phyloP scores from a whole-genome alignment of 2,888 invertebrate genomes.

The Aplocera efformata region DNA sequence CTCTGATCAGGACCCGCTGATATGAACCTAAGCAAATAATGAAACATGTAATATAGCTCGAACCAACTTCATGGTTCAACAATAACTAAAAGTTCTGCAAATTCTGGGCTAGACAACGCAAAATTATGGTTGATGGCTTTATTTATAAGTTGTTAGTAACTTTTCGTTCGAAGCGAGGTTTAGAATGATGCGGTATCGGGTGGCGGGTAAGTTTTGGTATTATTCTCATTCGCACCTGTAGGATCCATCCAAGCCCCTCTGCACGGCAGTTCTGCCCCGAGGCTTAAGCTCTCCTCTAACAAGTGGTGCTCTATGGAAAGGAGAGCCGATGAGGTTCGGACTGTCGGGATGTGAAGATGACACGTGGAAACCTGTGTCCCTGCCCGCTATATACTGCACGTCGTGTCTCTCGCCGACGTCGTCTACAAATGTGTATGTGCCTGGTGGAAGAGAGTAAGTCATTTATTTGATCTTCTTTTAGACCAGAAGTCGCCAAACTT shows the following conservation, averaged over 20 bases:
- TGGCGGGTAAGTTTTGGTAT: too few relatives aligned
- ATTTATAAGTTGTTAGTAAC: too few relatives aligned
- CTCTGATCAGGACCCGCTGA: slow-evolving; percentile 89
- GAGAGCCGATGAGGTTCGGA: slow-evolving; percentile 82
- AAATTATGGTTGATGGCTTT: too few relatives aligned
- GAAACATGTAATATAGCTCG: neutral
- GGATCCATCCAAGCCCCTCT: slow-evolving; percentile 86
- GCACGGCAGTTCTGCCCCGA: slow-evolving; percentile 86
- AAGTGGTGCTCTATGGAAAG: slow-evolving; percentile 83
- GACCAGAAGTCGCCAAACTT: neutral
- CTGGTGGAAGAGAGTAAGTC: slow-evolving; percentile 42
- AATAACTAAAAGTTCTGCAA: too few relatives aligned
- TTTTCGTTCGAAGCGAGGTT: too few relatives aligned
- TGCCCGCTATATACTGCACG: slow-evolving; percentile 87
- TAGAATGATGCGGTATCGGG: too few relatives aligned
- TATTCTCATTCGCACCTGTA: slow-evolving; percentile 74
- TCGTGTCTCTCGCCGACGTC: slow-evolving; percentile 88
- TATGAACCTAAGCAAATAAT: slow-evolving; percentile 76
- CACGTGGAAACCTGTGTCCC: slow-evolving; percentile 88
- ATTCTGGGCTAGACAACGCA: too few relatives aligned
- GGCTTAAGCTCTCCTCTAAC: slow-evolving; percentile 83
- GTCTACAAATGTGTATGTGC: slow-evolving; percentile 86
- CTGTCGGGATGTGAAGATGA: slow-evolving; percentile 85
- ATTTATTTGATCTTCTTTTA: neutral
- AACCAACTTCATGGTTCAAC: too few relatives aligned